Percentiles rank a stretch among this genome's conserved stretches.
Evolutionary conservation across 2,797 vertebrate species (phyloP).

Genomic region (Otolemur crassicaudatus): DNA sequence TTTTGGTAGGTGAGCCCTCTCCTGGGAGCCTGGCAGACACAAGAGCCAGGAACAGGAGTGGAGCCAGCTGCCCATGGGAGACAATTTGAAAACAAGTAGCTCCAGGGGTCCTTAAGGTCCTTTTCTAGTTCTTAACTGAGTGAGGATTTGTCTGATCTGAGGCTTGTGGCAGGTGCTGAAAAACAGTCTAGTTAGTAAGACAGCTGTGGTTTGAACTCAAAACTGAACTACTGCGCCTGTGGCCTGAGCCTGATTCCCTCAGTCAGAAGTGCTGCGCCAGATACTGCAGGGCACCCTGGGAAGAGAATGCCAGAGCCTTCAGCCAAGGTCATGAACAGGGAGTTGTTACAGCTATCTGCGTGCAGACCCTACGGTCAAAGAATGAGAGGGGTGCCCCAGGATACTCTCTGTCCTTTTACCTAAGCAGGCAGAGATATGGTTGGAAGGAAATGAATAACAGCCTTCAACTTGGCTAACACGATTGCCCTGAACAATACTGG

Average conservation of each 20-base stretch:
- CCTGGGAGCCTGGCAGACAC: not conserved
- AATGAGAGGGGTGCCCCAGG: not conserved
- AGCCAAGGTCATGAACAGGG: not conserved
- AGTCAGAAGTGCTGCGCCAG: not conserved
- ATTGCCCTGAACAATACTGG: not conserved
- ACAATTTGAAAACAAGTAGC: no score
- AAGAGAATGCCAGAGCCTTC: not conserved
- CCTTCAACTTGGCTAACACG: not conserved
- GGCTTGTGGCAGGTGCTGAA: not conserved
- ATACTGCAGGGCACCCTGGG: not conserved
- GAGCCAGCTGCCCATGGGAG: not conserved
- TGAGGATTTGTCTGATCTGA: not conserved
- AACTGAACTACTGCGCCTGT: rapidly evolving
- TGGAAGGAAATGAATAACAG: not conserved
- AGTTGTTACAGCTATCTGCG: not conserved
- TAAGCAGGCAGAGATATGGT: not conserved
- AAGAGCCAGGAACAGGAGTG: not conserved
- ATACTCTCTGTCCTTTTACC: not conserved
- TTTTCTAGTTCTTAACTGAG: not conserved
- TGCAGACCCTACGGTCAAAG: not conserved
- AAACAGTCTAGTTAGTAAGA: not conserved
- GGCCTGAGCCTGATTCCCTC: not conserved
- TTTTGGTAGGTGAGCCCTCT: not conserved
- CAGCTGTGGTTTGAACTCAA: not conserved
- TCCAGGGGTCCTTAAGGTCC: not conserved